Conservation (phyloP, 2,797 vertebrate genomes). For the Ptychobarbus kaznakovi region DNA sequence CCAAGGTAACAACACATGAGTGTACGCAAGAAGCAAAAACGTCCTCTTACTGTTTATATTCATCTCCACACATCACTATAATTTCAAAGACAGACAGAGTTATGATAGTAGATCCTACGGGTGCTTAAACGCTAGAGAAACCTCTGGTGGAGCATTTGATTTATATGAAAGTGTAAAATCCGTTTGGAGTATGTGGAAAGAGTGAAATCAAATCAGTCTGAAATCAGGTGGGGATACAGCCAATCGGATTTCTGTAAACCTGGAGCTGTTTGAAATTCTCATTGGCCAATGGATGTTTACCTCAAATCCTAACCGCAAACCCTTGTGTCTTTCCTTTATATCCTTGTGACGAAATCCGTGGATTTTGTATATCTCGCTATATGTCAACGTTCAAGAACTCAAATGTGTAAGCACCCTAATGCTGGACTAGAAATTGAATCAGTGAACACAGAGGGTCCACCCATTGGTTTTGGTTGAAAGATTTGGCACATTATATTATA, state of each 20-base stretch:
- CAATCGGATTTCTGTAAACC: neutral
- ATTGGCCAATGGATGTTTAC: conserved; percentile 6
- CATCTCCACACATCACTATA: conserved; percentile 10
- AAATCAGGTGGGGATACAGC: neutral
- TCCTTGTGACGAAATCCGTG: neutral
- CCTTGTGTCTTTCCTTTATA: neutral
- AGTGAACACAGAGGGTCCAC: no score
- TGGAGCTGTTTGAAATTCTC: neutral
- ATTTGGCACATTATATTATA: no score
- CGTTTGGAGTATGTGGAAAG: neutral
- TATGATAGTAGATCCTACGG: conserved; percentile 16
- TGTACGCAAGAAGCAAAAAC: neutral
- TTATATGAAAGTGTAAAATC: conserved; percentile 3
- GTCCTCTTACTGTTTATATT: neutral
- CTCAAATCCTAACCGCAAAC: neutral
- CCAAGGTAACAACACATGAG: neutral
- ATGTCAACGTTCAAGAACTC: neutral
- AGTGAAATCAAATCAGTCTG: neutral
- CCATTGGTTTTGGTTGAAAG: no score
- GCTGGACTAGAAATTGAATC: neutral
- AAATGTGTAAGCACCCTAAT: neutral
- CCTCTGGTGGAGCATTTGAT: neutral
- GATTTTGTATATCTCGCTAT: neutral
- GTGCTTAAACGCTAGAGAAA: conserved; percentile 28
- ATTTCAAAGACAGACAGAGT: conserved; percentile 16